These are phyloP conservation scores for Pherbina coryleti DNA, from an alignment of 2,888 invertebrate genomes.

Conservation along the genomic window DNA sequence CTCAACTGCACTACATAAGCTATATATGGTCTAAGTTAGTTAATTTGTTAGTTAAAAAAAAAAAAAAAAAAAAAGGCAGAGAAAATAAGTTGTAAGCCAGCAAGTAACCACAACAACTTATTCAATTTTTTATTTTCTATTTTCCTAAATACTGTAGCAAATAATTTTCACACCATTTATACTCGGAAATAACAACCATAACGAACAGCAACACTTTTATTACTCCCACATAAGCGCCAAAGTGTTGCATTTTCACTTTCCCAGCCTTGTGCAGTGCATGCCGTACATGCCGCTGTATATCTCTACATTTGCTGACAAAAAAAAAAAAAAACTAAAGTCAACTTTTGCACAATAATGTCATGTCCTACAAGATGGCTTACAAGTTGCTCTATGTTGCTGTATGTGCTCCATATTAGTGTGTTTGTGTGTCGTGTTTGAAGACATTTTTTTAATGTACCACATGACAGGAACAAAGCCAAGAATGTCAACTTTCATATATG, in stretches of 20 bases:
- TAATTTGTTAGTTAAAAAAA: no score
- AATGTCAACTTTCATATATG: slow-evolving; percentile 45
- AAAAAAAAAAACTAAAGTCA: not conserved
- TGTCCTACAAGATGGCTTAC: slow-evolving; percentile 30
- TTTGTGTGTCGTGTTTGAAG: slow-evolving; percentile 1
- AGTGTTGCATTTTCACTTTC: slow-evolving; percentile 29
- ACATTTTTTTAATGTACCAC: slow-evolving; percentile 49
- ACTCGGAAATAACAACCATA: not conserved
- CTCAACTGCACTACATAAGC: no score
- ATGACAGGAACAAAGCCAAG: slow-evolving; percentile 49
- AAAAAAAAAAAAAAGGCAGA: slow-evolving; percentile 47
- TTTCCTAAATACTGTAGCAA: not conserved
- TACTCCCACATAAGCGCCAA: not conserved
- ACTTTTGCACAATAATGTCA: slow-evolving; percentile 24
- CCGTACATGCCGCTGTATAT: not conserved
- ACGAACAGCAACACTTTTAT: not conserved
- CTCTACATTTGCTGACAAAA: not conserved
- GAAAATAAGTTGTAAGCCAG: slow-evolving; percentile 45
- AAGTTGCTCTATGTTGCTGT: not conserved
- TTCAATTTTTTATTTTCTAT: not conserved
- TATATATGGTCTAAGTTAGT: slow-evolving; percentile 45
- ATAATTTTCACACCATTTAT: slow-evolving; percentile 15
- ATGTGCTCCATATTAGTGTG: not conserved
- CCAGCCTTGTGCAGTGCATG: not conserved
- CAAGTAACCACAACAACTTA: not conserved